Evolutionary conservation across 2,888 invertebrate species (phyloP), one percentile per base, ranked within the genome.

Genomic region (Dolichomitus sp.): DNA sequence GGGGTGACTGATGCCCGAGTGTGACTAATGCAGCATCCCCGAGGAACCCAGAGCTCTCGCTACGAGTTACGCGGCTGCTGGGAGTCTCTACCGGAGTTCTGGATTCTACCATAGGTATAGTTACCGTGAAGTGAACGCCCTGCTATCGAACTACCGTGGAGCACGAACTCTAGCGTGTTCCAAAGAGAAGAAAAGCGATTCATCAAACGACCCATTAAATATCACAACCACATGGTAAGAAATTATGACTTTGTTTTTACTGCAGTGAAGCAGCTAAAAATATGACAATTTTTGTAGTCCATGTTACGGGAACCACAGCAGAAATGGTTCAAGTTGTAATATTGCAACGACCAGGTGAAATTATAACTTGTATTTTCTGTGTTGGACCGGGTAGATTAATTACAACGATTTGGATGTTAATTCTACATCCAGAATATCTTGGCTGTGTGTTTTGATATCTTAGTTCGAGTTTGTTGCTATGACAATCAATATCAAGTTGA

Each of bases 11-110:
- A 90, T 90, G 89, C 87, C 87, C 86, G 85, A 88, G 87, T 88
- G 90, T 90, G 89, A 90, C 90, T 90, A 90, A 90, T 90, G 90
- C 86, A 87, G 77, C 85, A 81, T 89, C 90, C 89, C 90, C 72
- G 63, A 85, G 89, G 90, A 88, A 27, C 79, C 76, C 52, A 33
- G 72, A 48, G 59, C 84, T 79, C 77, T 74, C 54, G 57, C 77
- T 40, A 30, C 76, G 76, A 77, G 76, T 65, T 79, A 27, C 30
- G 27, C 70, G 33, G 19, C 52, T 52, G 68, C 52, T 52, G 52
- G 54, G 45, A 27, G 37, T n/a, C 45, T 70, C 42, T 57, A 30
- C 23, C 59, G 45, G 33, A 61, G 33, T 63, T 61, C 42, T 48
- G 12, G 42, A 14, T 65, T 17, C 54, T 69, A 52, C 61, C n/a